Base-by-base conservation (phyloP, 2,797 vertebrate genomes). In the Sparidentex hasta region DNA sequence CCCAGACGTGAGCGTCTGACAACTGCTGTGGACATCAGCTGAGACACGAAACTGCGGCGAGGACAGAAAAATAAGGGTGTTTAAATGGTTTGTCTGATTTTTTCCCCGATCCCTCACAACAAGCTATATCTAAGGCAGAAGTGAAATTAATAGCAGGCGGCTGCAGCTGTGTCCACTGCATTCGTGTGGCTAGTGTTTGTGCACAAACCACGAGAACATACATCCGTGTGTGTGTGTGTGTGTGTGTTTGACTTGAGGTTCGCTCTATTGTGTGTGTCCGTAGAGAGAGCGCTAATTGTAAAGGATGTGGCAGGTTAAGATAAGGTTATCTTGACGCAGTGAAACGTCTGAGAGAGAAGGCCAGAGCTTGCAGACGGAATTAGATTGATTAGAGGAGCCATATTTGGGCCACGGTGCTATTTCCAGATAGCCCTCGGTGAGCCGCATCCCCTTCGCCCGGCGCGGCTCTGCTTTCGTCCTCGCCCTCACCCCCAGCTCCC, bases 261-360 rank as follows among this genome's bases (percentile, higher is more conserved):
- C 63, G 79, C 6, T 14, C 72, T 69, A 67, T 87, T 86, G 77
- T 92, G 84, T 83, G 84, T 83, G 81, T 78, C 78, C 73, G 66
- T 73, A 87, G 78, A 87, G 73, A 84, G 80, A 81, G 90, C 50
- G 87, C 96, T 97, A 97, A 97, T 97, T 97, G 96, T 96, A 96
- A 97, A 96, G 96, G 96, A 97, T 96, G 96, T 97, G 97, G 96
- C 95, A 96, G 96, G 96, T 97, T 96, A 96, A 97, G 97, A 98
- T 98, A 98, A 97, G 95, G 95, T 96, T 98, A 98, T 98, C 97
- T 96, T 94, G 95, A 95, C 93, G 95, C 96, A 82, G 84, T 75
- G 87, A 91, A 92, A 91, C 74, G 87, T 91, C 11, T 70, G 81
- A 93, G 87, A 88, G 91, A 92, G 47, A 84, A 83, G 87, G 88